phyloP scores from a whole-genome alignment of 2,888 invertebrate species.

The Sialis fuliginosa region DNA sequence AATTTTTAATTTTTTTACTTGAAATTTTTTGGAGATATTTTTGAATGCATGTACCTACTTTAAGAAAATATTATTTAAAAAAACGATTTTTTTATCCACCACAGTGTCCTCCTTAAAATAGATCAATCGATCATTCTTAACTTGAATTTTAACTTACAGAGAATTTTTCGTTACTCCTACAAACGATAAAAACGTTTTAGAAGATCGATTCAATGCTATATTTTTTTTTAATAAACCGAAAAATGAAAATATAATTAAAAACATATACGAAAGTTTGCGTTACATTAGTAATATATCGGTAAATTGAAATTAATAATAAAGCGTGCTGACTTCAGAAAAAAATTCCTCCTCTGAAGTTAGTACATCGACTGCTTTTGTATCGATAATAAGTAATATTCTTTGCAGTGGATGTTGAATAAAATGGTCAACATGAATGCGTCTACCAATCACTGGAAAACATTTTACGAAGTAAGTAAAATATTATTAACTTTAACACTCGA shows the following conservation, averaged over 20 bases:
- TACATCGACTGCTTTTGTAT: too few species aligned
- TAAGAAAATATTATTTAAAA: not conserved
- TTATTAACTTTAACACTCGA: too few species aligned
- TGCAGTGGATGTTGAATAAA: constrained; percentile 41
- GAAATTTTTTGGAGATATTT: too few species aligned
- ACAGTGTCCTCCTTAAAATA: not conserved
- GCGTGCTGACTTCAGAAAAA: not conserved
- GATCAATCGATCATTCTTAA: too few species aligned
- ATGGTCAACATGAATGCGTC: constrained; percentile 44
- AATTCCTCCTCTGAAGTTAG: too few species aligned
- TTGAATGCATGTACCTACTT: too few species aligned
- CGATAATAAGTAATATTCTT: constrained; percentile 5
- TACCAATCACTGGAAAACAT: constrained; percentile 46
- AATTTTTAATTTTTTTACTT: too few species aligned
- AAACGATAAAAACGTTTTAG: constrained; percentile 36
- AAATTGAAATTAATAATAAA: not conserved
- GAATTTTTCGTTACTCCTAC: constrained; percentile 54
- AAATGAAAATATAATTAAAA: constrained; percentile 41
- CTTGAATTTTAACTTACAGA: constrained; percentile 23
- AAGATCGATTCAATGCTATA: constrained; percentile 49
- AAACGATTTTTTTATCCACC: not conserved
- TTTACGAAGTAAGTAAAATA: constrained; percentile 40
- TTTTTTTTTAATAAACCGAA: constrained; percentile 43
- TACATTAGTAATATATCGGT: constrained; percentile 33
- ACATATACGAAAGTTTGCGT: constrained; percentile 39